Base-by-base conservation (phyloP, 2,113 vertebrate species). In the Periophthalmus modestus region DNA sequence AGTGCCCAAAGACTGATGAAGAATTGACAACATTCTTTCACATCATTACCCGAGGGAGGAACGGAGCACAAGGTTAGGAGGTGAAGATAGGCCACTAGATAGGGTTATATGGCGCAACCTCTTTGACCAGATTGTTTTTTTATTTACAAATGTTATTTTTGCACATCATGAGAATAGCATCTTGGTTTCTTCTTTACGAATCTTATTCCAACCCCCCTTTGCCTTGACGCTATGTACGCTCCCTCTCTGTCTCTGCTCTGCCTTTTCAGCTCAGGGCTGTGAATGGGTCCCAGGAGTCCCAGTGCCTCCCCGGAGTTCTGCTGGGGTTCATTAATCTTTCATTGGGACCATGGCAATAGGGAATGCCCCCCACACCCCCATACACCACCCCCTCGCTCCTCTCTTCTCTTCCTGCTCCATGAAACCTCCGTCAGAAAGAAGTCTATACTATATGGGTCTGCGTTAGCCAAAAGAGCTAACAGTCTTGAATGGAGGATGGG, bases 1-100 rank as follows among this genome's bases (percentile, higher is more conserved):
- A 91, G 62, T 34, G 36, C 34, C 83, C 74, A 10, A 54, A 18
- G n/a, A 75, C 87, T 89, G 75, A 87, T 82, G 82, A 89, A 88
- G 92, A 93, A 93, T 93, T 88, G 90, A 92, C 91, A 91, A 91
- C 93, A 94, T 94, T 94, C 93, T 94, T 94, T 94, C 92, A 93
- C 92, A 93, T 94, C 92, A 93, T 93, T 93, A 93, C 88, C 74
- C 85, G 18, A 83, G 83, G 83, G 87, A 91, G 89, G 89, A 88
- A 89, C 33, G 39, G 79, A 63, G 80, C 11, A 72, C 79, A 80
- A 83, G 86, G 84, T 83, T 72, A 86, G 83, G 85, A 87, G 85
- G 82, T 82, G 85, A 84, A 52, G 63, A 21, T 54, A 16, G 58
- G 68, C 21, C 16, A 10, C 28, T 12, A 63, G 58, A 55, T 59